These are phyloP conservation scores for Drosophila eugracilis DNA, from an alignment of 1,140 invertebrate species.

Conservation along the genomic window DNA sequence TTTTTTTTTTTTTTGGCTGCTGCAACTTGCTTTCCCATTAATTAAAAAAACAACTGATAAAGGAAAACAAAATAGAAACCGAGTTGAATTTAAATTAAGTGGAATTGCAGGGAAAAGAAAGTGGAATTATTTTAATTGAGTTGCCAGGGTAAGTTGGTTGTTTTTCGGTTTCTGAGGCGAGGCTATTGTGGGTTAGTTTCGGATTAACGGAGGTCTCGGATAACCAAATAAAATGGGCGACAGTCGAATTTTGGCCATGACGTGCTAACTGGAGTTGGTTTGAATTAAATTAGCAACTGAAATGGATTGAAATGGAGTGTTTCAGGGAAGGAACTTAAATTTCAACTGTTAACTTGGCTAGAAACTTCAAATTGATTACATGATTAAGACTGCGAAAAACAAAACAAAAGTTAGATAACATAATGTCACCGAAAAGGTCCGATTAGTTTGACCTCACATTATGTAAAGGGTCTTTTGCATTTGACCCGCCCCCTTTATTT, in stretches of 20 bases:
- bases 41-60: conserved; percentile 9
- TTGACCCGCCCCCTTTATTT: not conserved
- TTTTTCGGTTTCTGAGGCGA: not conserved
- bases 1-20: conserved; percentile 36
- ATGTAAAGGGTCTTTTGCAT: conserved; percentile 8
- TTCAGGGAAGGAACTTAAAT: too few relatives aligned
- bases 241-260: conserved; percentile 1
- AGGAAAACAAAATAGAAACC: conserved; percentile 1
- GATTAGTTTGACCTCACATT: conserved; percentile 13
- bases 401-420: not conserved
- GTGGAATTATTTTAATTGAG: conserved; percentile 38
- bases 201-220: conserved; percentile 13
- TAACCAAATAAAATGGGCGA: not conserved
- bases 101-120: not conserved
- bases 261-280: conserved; percentile 13
- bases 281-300: not conserved
- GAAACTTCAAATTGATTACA: too few relatives aligned
- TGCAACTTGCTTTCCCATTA: conserved; percentile 50
- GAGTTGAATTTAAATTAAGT: conserved; percentile 18
- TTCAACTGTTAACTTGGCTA: too few relatives aligned
- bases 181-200: conserved; percentile 27
- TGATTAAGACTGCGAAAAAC: not conserved
- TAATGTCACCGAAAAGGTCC: not conserved
- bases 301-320: too few relatives aligned
- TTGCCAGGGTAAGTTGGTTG: conserved; percentile 6